Conservation (phyloP, 2,797 vertebrate species). For the Leuciscus waleckii region DNA sequence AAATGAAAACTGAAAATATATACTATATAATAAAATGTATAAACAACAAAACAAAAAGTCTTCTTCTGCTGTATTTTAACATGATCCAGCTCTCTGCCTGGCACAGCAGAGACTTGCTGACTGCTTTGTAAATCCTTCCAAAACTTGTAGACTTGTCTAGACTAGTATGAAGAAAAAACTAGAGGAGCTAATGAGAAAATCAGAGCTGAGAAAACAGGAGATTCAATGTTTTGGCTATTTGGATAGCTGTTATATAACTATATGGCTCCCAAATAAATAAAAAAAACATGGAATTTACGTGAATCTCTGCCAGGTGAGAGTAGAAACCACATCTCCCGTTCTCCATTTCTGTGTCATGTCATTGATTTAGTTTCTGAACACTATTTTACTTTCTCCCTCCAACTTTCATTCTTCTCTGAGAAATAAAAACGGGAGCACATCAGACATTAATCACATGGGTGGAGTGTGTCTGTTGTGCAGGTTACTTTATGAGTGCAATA, state of each 20-base stretch:
- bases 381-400: constrained; percentile 19
- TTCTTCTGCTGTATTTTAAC: background rate
- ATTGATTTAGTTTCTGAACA: constrained; percentile 21
- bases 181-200: constrained; percentile 19
- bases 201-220: constrained; percentile 26
- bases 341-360: constrained; percentile 24
- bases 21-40: background rate
- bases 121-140: background rate
- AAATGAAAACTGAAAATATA: background rate
- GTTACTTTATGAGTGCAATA: background rate
- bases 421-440: background rate
- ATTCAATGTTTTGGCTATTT: constrained; percentile 14
- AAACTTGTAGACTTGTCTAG: constrained; percentile 28
- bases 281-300: background rate
- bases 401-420: constrained; percentile 12
- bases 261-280: background rate
- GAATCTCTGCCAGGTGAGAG: constrained; percentile 14
- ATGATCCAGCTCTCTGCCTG: background rate
- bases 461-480: background rate
- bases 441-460: constrained; percentile 4
- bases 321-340: constrained; percentile 5
- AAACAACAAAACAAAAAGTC: background rate
- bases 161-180: constrained; percentile 13
- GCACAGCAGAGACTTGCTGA: background rate
- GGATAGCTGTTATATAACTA: constrained; percentile 6